Evolutionary conservation across 2,113 vertebrate genomes (phyloP), one percentile per base, ranked within the genome.

Genomic region (Rissa tridactyla): DNA sequence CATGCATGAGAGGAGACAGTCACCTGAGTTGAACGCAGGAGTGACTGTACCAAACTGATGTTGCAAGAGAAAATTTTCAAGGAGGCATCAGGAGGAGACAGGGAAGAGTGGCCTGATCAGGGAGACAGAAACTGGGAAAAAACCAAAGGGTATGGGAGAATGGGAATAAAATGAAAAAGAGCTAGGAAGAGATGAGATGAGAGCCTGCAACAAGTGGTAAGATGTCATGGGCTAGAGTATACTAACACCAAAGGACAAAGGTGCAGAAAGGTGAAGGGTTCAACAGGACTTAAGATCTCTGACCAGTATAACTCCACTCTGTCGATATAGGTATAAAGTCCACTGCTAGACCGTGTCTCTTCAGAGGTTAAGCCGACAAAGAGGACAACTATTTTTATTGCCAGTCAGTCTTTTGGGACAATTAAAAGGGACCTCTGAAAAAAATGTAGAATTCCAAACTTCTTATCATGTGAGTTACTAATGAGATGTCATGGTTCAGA

Each of bases 11-110:
- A 36, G 36, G 32, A 51, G 51, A 10, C 25, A 42, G 23, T 23
- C 32, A 34, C 17, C 23, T 4, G 15, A 18, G 11, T 0, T 6
- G 19, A 57, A 46, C 1, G 1, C 38, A 36, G 72, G 30, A 44
- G 40, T 6, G 55, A 2, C 21, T 19, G 18, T 18, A 22, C 12
- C 52, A 32, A 16, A 2, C 2, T 11, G 21, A 6, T 12, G 22
- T 13, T 7, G 17, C 32, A 20, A 83, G 19, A 64, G 17, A 20
- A 52, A 46, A 5, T 17, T 51, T 40, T 4, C 38, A 16, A 40
- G 25, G 17, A 85, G 21, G 15, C 18, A 25, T 46, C 36, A 62
- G n/a, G 13, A 75, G 15, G 3, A 64, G 8, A 21, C 27, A 0
- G 5, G 34, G 12, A 49, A 71, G 46, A 79, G 36, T 49, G 47